Conservation (phyloP, 2,797 vertebrate species). For the Columba guinea region DNA sequence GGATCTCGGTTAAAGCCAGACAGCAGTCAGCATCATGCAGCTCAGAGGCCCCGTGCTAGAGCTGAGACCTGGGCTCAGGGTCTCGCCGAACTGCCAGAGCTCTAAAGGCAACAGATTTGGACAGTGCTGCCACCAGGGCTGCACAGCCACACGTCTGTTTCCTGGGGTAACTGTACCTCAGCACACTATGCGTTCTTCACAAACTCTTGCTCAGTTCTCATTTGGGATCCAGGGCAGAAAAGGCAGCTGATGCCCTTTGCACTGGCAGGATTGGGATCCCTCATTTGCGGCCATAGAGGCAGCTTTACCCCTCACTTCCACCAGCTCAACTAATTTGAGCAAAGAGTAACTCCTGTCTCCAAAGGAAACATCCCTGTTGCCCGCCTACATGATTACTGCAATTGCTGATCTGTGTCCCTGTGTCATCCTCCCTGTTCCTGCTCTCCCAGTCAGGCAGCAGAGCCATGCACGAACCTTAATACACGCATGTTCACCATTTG, state of each 20-base stretch:
- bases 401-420: not conserved
- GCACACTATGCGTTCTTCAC: not conserved
- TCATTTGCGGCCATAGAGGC: not conserved
- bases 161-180: not conserved
- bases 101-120: not conserved
- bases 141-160: not conserved
- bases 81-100: not conserved
- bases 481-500: not conserved
- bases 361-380: not conserved
- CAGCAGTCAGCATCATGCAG: not conserved
- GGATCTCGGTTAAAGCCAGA: not conserved
- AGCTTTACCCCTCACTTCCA: not conserved
- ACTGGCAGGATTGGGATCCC: not conserved
- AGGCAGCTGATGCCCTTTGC: not conserved
- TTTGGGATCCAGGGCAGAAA: not conserved
- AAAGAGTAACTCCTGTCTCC: not conserved
- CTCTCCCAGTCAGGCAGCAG: not conserved
- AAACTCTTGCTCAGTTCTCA: not conserved
- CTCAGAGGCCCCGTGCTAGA: not conserved
- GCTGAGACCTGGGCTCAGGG: not conserved
- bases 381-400: not conserved
- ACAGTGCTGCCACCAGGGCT: not conserved
- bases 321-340: not conserved
- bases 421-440: not conserved
- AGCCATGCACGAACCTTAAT: not conserved